Conservation (phyloP, 2,113 vertebrate genomes). For the Chinchilla lanigera region DNA sequence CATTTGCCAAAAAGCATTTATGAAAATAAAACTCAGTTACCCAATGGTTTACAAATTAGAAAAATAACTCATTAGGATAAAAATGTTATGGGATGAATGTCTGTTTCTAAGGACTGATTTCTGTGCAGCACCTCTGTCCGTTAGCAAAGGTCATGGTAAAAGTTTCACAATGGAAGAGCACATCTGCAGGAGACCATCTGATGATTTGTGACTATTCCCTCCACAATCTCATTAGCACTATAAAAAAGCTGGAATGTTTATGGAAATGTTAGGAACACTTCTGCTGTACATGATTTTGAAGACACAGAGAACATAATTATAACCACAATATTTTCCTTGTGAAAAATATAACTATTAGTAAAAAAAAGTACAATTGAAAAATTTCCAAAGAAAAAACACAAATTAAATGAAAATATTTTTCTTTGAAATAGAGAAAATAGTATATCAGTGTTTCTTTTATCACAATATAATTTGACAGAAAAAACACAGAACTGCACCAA, state of each 20-base stretch:
- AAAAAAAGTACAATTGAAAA: no score
- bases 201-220: slow-evolving; percentile 74
- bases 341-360: no score
- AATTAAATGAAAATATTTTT: no score
- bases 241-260: slow-evolving; percentile 69
- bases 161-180: slow-evolving; percentile 75
- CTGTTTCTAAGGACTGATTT: slow-evolving; percentile 81
- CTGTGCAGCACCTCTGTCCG: slow-evolving; percentile 82
- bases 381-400: no score
- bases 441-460: no score
- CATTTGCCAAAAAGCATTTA: slow-evolving; percentile 86
- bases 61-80: slow-evolving; percentile 87
- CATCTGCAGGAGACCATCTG: slow-evolving; percentile 72
- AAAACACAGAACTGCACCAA: no score
- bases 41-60: slow-evolving; percentile 88
- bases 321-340: no score
- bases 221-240: slow-evolving; percentile 86
- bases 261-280: slow-evolving; percentile 90
- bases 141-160: slow-evolving; percentile 79
- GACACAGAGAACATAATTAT: slow-evolving; percentile 31
- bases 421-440: no score
- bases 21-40: slow-evolving; percentile 88
- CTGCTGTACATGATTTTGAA: slow-evolving; percentile 97
- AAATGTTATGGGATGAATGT: slow-evolving; percentile 85
- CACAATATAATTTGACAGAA: no score